Evolutionary conservation across 2,888 invertebrate species (phyloP).

Genomic region (Galeopsomyia nigrocyanea): DNA sequence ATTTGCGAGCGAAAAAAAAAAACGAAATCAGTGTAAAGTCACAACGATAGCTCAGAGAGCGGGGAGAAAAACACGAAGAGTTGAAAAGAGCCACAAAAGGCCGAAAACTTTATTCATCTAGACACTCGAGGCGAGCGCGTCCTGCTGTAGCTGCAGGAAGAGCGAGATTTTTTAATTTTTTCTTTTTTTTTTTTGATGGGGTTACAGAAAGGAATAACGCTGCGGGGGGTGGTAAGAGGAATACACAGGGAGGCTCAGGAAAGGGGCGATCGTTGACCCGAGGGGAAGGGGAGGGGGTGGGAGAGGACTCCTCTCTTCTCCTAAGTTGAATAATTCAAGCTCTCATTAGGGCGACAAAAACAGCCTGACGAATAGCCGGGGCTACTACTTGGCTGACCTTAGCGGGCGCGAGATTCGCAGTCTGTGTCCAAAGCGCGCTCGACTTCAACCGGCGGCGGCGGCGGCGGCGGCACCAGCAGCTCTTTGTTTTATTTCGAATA

Average conservation of each 20-base stretch:
- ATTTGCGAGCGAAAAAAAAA: background rate
- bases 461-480: no score
- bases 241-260: slow-evolving; percentile 16
- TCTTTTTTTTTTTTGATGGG: slow-evolving; percentile 22
- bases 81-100: no score
- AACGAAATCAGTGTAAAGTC: background rate
- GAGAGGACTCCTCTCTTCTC: slow-evolving; percentile 50
- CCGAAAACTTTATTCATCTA: no score
- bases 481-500: slow-evolving; percentile 67
- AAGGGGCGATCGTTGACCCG: slow-evolving; percentile 49
- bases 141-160: no score
- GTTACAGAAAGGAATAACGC: slow-evolving; percentile 33
- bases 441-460: slow-evolving; percentile 12
- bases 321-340: slow-evolving; percentile 67
- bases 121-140: no score
- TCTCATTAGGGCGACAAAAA: slow-evolving; percentile 70
- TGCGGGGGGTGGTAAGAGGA: background rate
- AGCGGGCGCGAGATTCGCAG: slow-evolving; percentile 39
- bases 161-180: slow-evolving; percentile 17
- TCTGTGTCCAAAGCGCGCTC: slow-evolving; percentile 27
- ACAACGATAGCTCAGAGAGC: no score
- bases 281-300: slow-evolving; percentile 46
- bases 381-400: slow-evolving; percentile 52
- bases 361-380: slow-evolving; percentile 68
- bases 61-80: no score